Base-by-base conservation (phyloP, 2,113 vertebrate species). In the pig (Sus scrofa) region DNA sequence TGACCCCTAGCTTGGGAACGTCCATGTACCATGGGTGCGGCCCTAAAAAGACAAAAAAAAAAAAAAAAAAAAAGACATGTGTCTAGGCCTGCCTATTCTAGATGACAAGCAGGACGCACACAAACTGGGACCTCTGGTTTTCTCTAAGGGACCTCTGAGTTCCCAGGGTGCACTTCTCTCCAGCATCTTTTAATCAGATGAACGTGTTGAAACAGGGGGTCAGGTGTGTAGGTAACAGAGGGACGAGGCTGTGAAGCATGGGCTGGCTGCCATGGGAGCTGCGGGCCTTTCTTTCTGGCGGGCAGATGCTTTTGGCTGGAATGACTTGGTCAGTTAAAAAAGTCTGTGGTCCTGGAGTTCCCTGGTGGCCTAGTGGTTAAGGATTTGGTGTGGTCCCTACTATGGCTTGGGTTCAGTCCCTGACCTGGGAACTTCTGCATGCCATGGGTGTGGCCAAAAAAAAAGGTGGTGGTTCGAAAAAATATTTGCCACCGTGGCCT, bases 71-170 rank as follows among this genome's bases (percentile, higher is more conserved):
- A 11, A 26, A 32, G 12, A 27, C 7, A n/a, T n/a, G n/a, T n/a
- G n/a, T n/a, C 30, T 3, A 13, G 67, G 58, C 58, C 78, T 9
- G 22, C 0, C 0, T 3, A 0, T 10, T 9, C 0, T 8, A 13
- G 62, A 1, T 20, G 2, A 1, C 1, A 3, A 58, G 63, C 63
- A 14, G n/a, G 58, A 56, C 6, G 16, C 24, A 1, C 10, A 11
- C 1, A 13, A 2, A 0, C 2, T 8, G n/a, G 67, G 58, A 7
- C 52, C 13, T 0, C 3, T 0, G 15, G 56, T 2, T 20, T 30
- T 30, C 37, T 27, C 44, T n/a, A 2, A 2, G 0, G 22, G 87
- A 7, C 2, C 1, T 16, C 27, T 5, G 30, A 63, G 65, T 4
- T 1, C 1, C 0, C 1, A 9, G 77, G 3, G 9, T 1, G 32